These are phyloP conservation scores for Cydia fagiglandana DNA, from an alignment of 1,140 invertebrate genomes.

Conservation along the genomic window DNA sequence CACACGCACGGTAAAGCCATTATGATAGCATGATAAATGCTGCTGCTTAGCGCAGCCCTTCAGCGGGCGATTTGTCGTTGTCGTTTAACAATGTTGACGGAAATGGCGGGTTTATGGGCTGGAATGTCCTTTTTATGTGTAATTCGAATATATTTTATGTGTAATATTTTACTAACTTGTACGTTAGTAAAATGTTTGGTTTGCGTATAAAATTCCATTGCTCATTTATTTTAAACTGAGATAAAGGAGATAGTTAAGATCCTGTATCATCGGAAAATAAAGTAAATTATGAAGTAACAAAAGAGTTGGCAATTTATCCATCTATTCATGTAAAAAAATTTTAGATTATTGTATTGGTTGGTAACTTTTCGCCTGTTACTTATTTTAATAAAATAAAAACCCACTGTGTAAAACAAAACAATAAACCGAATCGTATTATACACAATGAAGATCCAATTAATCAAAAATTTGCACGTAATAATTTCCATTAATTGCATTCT, in stretches of 20 bases:
- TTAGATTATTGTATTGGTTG: too few relatives aligned
- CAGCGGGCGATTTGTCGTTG: conserved; percentile 12
- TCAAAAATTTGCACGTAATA: neutral
- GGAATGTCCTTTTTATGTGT: neutral
- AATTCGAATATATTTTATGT: neutral
- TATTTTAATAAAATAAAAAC: neutral
- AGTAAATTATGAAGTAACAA: too few relatives aligned
- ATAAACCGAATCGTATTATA: neutral
- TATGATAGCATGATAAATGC: conserved; percentile 19
- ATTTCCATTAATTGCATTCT: conserved; percentile 8
- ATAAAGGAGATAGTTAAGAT: too few relatives aligned
- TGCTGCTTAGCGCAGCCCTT: neutral
- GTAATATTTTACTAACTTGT: too few relatives aligned
- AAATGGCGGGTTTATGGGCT: neutral
- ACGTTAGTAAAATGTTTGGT: neutral
- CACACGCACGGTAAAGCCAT: neutral
- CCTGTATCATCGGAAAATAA: too few relatives aligned
- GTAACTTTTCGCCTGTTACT: too few relatives aligned
- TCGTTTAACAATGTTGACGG: neutral
- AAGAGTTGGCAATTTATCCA: too few relatives aligned
- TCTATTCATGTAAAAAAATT: too few relatives aligned
- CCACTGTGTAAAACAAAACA: neutral
- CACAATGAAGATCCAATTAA: neutral
- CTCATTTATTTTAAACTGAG: too few relatives aligned
- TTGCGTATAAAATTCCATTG: too few relatives aligned